Evolutionary conservation across 1,140 invertebrate genomes (phyloP).

Genomic region (Oryzaephilus surinamensis): DNA sequence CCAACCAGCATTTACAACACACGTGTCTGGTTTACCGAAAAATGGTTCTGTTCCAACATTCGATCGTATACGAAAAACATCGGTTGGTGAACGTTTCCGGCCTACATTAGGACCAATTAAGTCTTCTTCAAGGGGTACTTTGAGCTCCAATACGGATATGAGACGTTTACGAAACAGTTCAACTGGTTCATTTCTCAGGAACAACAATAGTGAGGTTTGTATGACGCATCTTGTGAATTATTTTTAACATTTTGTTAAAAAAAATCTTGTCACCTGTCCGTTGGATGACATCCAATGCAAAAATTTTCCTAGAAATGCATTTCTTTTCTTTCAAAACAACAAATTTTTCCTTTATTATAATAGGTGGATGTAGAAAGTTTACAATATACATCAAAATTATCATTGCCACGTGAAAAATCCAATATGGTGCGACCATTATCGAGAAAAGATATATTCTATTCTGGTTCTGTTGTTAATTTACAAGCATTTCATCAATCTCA

Average conservation of each 20-base stretch:
- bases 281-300: too few relatives aligned
- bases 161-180: conserved; percentile 43
- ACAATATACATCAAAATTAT: conserved; percentile 38
- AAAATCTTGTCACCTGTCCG: too few relatives aligned
- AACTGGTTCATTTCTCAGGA: conserved; percentile 47
- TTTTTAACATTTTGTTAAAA: too few relatives aligned
- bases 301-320: too few relatives aligned
- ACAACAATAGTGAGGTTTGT: conserved; percentile 47
- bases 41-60: conserved; percentile 83
- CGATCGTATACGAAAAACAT: conserved; percentile 69
- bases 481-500: conserved; percentile 89
- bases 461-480: conserved; percentile 83
- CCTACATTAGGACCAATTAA: conserved; percentile 68
- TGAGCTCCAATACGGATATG: conserved; percentile 42
- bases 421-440: conserved; percentile 84
- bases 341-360: background rate
- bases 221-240: background rate
- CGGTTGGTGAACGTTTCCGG: conserved; percentile 64
- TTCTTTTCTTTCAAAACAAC: too few relatives aligned
- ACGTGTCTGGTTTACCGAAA: conserved; percentile 66
- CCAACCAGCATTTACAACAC: conserved; percentile 72
- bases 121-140: conserved; percentile 51
- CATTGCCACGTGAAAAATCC: conserved; percentile 45
- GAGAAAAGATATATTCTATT: conserved; percentile 97
- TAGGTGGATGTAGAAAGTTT: conserved; percentile 32